Conservation (phyloP, 2,113 vertebrate genomes). For the Myotis lucifugus region DNA sequence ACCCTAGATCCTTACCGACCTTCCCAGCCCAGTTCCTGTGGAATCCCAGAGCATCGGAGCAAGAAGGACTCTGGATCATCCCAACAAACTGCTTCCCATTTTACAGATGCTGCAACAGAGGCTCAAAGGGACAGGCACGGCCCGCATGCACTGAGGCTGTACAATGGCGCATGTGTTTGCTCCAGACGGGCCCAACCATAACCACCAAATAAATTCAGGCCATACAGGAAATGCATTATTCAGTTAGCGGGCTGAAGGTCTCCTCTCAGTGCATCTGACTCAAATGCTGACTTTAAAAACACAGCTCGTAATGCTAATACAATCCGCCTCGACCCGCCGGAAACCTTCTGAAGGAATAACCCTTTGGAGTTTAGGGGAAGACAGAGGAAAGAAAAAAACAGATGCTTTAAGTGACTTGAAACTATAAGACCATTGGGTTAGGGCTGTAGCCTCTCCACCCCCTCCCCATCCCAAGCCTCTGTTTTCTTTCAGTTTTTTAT, state of each 20-base stretch:
- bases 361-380: conserved; percentile 62
- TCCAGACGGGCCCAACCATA: conserved; percentile 38
- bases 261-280: conserved; percentile 68
- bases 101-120: conserved; percentile 48
- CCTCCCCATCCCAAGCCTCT: conserved; percentile 24
- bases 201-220: conserved; percentile 66
- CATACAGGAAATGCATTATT: conserved; percentile 71
- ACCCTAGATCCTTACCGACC: neutral
- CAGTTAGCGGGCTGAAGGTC: conserved; percentile 54
- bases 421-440: conserved; percentile 7
- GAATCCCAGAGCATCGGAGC: neutral
- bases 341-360: conserved; percentile 63
- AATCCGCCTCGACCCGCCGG: conserved; percentile 20
- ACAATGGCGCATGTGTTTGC: neutral
- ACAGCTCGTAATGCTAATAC: conserved; percentile 59
- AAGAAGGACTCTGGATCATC: neutral
- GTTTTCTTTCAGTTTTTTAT: conserved; percentile 78
- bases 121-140: neutral
- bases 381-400: conserved; percentile 51
- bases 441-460: conserved; percentile 29
- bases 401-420: conserved; percentile 60
- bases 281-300: conserved; percentile 68
- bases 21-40: neutral
- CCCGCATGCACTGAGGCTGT: neutral
- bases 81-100: conserved; percentile 41